A percentile compares a stretch with the other conserved stretches of the same genome.
phyloP scores from a whole-genome alignment of 2,797 vertebrate genomes.

The Enteromius radiatus region DNA sequence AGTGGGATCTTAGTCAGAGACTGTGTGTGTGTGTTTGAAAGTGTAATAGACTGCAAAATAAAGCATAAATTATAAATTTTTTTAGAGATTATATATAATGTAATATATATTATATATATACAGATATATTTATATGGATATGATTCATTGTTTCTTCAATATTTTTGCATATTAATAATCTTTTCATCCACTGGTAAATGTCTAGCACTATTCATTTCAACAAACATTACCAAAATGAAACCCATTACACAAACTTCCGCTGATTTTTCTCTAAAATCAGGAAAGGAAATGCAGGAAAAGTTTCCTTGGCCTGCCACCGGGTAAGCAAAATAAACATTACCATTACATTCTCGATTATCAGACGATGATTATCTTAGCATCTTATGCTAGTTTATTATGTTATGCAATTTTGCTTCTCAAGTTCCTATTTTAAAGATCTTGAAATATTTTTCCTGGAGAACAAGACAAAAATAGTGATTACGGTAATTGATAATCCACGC shows the following conservation, averaged over 20 bases:
- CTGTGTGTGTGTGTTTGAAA: conserved; percentile 4
- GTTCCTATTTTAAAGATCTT: conserved; percentile 32
- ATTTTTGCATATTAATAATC: background rate
- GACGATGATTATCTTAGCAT: background rate
- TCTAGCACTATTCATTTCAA: background rate
- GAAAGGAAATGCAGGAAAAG: background rate
- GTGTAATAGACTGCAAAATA: background rate
- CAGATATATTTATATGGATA: too few species aligned
- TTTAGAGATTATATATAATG: background rate
- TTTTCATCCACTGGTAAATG: background rate
- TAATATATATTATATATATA: too few species aligned
- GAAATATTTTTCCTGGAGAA: conserved; percentile 23
- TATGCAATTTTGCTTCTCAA: conserved; percentile 7
- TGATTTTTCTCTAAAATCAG: background rate
- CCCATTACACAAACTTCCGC: background rate
- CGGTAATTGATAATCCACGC: conserved; percentile 11
- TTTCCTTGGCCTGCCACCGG: background rate
- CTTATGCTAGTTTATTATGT: conserved; percentile 25
- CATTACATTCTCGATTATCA: conserved; percentile 21
- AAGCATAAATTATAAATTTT: too few species aligned
- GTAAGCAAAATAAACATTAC: conserved; percentile 20
- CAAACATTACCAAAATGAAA: background rate
- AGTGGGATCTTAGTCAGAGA: background rate
- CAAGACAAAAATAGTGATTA: conserved; percentile 28
- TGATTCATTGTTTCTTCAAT: background rate